These are phyloP conservation scores for Hydraecia micacea DNA, from an alignment of 2,888 invertebrate species.

Conservation along the genomic window DNA sequence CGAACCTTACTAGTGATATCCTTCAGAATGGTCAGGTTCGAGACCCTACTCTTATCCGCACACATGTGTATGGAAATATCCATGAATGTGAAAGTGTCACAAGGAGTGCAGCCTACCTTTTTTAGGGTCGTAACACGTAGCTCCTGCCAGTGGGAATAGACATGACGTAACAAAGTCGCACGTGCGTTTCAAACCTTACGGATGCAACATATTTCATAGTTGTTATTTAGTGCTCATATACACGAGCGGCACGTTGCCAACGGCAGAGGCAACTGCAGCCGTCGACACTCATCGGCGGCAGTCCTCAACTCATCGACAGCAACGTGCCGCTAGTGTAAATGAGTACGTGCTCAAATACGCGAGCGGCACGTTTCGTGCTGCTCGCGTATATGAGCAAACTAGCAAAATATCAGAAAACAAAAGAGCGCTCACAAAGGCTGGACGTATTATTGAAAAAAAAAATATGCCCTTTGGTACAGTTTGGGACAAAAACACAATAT, in stretches of 20 bases:
- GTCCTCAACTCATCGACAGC: no score
- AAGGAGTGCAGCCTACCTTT: constrained; percentile 8
- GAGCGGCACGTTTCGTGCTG: no score
- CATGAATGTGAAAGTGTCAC: constrained; percentile 39
- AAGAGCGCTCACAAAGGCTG: constrained; percentile 45
- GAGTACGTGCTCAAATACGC: no score
- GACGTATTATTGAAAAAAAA: constrained; percentile 36
- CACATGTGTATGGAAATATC: constrained; percentile 20
- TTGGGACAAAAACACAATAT: constrained; percentile 27
- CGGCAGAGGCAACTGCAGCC: not conserved
- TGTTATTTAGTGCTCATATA: constrained; percentile 11
- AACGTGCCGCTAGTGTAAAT: no score
- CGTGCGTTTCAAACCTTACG: constrained; percentile 15
- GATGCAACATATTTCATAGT: constrained; percentile 47
- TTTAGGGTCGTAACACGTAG: constrained; percentile 9
- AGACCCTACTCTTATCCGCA: constrained; percentile 11
- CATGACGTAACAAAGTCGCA: not conserved
- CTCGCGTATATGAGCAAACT: constrained; percentile 8
- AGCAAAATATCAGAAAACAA: constrained; percentile 52
- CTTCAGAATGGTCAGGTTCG: constrained; percentile 41
- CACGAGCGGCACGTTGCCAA: not conserved
- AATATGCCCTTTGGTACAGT: constrained; percentile 24
- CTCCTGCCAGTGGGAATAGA: constrained; percentile 4
- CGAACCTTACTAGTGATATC: constrained; percentile 11
- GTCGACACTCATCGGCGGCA: no score